Evolutionary conservation across 2,888 invertebrate species (phyloP), one percentile per base, ranked within the genome.

Genomic region (Oxycera nigricornis): DNA sequence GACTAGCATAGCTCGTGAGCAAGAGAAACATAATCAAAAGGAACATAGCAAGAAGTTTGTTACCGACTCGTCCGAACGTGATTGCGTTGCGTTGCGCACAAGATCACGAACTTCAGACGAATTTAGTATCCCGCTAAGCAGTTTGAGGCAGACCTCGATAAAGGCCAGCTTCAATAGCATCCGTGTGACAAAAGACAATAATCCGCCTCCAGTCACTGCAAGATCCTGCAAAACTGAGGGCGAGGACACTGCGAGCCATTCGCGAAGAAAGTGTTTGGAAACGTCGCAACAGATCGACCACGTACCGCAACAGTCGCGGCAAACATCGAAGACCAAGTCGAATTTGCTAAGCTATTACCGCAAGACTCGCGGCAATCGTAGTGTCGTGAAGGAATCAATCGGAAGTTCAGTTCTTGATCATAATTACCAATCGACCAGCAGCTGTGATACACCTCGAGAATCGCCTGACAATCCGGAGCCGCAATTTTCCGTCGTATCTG

Each of bases 291-390:
- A n/a, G n/a, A n/a, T n/a, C n/a, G n/a, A n/a, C n/a, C n/a, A n/a
- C n/a, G 57, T 26, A 26, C 22, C 31, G 17, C 28, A 68, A 28
- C 68, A 68, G 20, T 17, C 28, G 26, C n/a, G 41, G 1, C 68
- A 35, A 2, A 35, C 35, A 35, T 22, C 39, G n/a, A 35, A 74
- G 41, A 79, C 76, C 73, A 81, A 79, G 67, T 77, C 79, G 28
- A 84, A 82, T 79, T 79, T 85, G 77, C 79, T 84, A n/a, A 84
- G 81, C 76, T 84, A 84, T 77, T 84, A 84, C 79, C 83, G 84
- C 62, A 83, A 84, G 79, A 85, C 84, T 61, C 82, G 84, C 35
- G 73, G 73, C 11, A 68, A 28, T 28, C 17, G 52, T 20, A 50
- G 28, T 7, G 52, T 6, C 4, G 17, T n/a, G 30, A 35, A 28